Evolutionary conservation across 2,113 vertebrate genomes (phyloP).

Genomic region (Takifugu flavidus): DNA sequence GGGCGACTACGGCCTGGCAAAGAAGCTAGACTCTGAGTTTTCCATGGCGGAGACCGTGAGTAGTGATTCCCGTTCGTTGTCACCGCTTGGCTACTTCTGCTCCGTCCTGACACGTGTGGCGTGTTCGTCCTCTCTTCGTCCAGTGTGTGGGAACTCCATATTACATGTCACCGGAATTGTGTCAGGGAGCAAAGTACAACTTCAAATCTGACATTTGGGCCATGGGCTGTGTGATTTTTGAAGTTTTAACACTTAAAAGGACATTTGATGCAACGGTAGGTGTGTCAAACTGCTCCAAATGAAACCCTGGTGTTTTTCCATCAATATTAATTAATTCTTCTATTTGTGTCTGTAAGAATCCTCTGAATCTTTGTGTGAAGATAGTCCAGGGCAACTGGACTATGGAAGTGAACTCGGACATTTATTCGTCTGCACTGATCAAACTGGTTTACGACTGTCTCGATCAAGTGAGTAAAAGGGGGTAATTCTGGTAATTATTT

Average conservation of each 20-base stretch:
- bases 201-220: slow-evolving; percentile 99
- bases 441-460: slow-evolving; percentile 90
- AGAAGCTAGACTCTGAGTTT: slow-evolving; percentile 92
- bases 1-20: slow-evolving; percentile 95
- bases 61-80: slow-evolving; percentile 8
- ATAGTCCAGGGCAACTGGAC: slow-evolving; percentile 97
- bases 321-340: not conserved
- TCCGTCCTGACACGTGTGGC: not conserved
- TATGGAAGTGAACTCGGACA: slow-evolving; percentile 88
- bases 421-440: slow-evolving; percentile 85
- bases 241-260: slow-evolving; percentile 91
- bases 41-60: slow-evolving; percentile 97
- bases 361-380: slow-evolving; percentile 96
- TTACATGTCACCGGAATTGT: slow-evolving; percentile 98
- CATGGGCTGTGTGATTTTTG: slow-evolving; percentile 93
- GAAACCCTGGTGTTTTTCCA: not conserved
- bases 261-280: slow-evolving; percentile 98
- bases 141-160: slow-evolving; percentile 97
- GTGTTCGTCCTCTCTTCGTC: slow-evolving; percentile 21
- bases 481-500: not conserved
- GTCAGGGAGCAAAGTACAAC: slow-evolving; percentile 96
- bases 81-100: not conserved
- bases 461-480: slow-evolving; percentile 80
- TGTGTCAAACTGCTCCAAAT: not conserved
- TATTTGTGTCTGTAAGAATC: slow-evolving; percentile 79